A percentile compares a stretch with the other conserved stretches of the same genome.
These are phyloP conservation scores for Tenebrosternarchus preto DNA, from an alignment of 2,113 vertebrate genomes.

Conservation along the genomic window DNA sequence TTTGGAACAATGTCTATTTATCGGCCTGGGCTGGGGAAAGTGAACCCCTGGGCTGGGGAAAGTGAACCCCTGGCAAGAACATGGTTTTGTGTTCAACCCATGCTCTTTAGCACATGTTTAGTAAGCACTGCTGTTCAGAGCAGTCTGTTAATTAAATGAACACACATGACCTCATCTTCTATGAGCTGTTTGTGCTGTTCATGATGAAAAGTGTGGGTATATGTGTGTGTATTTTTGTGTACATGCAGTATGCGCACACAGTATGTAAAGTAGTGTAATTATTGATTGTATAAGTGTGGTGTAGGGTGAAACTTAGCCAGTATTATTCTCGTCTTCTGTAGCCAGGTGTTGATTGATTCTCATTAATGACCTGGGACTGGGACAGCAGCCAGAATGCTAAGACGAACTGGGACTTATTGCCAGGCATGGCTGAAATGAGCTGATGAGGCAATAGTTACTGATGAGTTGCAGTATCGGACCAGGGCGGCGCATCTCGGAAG, in stretches of 20 bases:
- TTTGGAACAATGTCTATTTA: neutral
- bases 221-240: neutral
- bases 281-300: slow-evolving; percentile 23
- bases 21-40: too few species aligned
- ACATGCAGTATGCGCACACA: neutral
- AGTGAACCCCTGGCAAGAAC: too few species aligned
- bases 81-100: too few species aligned
- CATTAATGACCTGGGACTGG: slow-evolving; percentile 29
- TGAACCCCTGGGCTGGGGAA: too few species aligned
- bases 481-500: neutral
- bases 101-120: neutral
- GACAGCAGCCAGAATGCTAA: slow-evolving; percentile 53
- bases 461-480: slow-evolving; percentile 52
- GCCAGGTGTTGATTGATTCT: slow-evolving; percentile 29
- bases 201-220: neutral
- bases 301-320: neutral
- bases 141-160: neutral
- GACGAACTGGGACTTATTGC: slow-evolving; percentile 54
- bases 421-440: slow-evolving; percentile 60
- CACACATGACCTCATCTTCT: neutral
- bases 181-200: neutral
- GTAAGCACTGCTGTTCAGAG: neutral
- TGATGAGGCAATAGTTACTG: slow-evolving; percentile 65
- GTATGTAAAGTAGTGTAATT: neutral
- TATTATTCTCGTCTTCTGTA: neutral